These are phyloP conservation scores for Chaenodraco wilsoni DNA, from an alignment of 2,797 vertebrate genomes.

Conservation along the genomic window DNA sequence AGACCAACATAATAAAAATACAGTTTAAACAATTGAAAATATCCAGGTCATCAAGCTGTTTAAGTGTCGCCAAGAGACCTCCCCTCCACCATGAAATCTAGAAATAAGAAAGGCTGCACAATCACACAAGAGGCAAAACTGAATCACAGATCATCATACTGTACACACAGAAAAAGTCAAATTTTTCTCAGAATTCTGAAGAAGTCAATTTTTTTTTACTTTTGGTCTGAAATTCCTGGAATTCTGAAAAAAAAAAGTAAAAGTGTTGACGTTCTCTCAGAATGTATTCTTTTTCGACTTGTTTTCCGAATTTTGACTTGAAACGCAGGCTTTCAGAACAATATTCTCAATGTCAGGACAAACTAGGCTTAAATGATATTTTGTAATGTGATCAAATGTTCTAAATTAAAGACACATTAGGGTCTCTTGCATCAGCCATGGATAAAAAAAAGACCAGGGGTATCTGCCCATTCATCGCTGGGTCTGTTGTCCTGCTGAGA, in stretches of 20 bases:
- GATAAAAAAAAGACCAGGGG: background rate
- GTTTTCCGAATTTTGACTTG: too few species aligned
- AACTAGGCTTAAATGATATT: background rate
- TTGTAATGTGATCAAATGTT: too few species aligned
- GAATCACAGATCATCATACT: background rate
- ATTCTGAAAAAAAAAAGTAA: too few species aligned
- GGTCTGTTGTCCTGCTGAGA: conserved; percentile 1
- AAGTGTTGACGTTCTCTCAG: too few species aligned
- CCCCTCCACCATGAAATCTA: background rate
- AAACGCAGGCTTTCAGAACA: too few species aligned
- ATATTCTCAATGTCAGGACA: background rate
- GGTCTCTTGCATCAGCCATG: background rate
- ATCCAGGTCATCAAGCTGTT: background rate
- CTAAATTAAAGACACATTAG: too few species aligned
- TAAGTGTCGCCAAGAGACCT: background rate
- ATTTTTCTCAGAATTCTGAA: too few species aligned
- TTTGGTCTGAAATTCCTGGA: too few species aligned
- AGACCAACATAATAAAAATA: background rate
- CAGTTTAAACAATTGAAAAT: background rate
- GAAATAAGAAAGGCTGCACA: background rate
- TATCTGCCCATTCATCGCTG: background rate
- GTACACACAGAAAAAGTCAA: background rate
- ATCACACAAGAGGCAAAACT: background rate
- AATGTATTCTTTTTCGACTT: too few species aligned
- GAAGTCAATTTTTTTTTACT: too few species aligned